These are phyloP conservation scores for Drosophila sp. DNA, from an alignment of 1,140 invertebrate species.

Conservation along the genomic window DNA sequence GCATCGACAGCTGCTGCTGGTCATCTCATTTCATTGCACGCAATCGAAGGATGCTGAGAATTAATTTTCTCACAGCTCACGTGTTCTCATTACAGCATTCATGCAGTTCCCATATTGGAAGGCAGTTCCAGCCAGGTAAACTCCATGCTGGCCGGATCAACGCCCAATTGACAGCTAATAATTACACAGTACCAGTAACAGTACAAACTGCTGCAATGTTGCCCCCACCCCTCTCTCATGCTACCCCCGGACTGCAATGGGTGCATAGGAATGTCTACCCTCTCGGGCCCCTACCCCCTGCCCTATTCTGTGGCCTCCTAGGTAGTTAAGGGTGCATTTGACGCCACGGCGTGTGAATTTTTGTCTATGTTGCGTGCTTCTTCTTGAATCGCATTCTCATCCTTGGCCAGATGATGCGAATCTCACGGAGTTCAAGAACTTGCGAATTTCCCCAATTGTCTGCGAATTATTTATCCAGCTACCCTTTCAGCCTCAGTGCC, in stretches of 20 bases:
- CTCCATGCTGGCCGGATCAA: constrained; percentile 63
- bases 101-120: constrained; percentile 40
- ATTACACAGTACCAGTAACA: constrained; percentile 62
- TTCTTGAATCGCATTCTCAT: constrained; percentile 7
- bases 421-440: constrained; percentile 50
- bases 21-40: constrained; percentile 5
- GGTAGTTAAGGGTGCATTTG: constrained; percentile 62
- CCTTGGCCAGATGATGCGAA: constrained; percentile 25
- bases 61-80: constrained; percentile 56
- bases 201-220: constrained; percentile 14
- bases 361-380: constrained; percentile 45
- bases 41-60: constrained; percentile 20
- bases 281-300: constrained; percentile 8
- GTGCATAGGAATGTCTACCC: constrained; percentile 63
- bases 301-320: not conserved
- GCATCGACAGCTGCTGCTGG: constrained; percentile 15
- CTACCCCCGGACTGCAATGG: constrained; percentile 58
- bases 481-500: constrained; percentile 41
- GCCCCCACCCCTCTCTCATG: constrained; percentile 15
- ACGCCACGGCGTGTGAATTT: constrained; percentile 60
- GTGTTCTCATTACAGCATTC: constrained; percentile 27
- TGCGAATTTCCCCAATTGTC: constrained; percentile 26
- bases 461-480: constrained; percentile 40
- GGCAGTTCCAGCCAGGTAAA: constrained; percentile 31
- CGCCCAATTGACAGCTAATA: constrained; percentile 80